These are phyloP conservation scores for Pachypsylla venusta DNA, from an alignment of 1,140 invertebrate species.

Conservation along the genomic window DNA sequence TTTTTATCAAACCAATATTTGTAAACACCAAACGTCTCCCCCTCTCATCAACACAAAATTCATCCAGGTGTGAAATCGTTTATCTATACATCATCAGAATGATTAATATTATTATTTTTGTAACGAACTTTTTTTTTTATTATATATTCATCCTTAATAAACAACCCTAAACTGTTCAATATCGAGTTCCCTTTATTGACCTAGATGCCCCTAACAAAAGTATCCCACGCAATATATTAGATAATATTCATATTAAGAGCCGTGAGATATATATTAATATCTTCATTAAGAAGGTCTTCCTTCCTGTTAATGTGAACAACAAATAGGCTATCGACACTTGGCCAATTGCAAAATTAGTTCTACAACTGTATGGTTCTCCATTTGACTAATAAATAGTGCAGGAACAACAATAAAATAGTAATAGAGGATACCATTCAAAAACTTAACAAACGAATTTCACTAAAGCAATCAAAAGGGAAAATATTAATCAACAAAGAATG, in stretches of 20 bases:
- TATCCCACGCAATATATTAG: slow-evolving; percentile 7
- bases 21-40: no score
- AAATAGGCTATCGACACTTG: no score
- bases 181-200: background rate
- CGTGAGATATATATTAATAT: background rate
- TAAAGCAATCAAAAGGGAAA: no score
- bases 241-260: background rate
- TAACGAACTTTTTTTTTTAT: slow-evolving; percentile 6
- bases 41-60: slow-evolving; percentile 1
- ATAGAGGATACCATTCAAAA: no score
- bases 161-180: background rate
- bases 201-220: background rate
- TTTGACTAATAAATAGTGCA: no score
- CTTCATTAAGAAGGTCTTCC: background rate
- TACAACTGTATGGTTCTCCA: no score
- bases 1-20: no score
- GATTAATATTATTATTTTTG: slow-evolving; percentile 10
- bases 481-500: no score
- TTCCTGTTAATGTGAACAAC: no score
- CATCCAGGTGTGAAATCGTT: slow-evolving; percentile 9
- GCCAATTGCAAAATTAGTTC: no score
- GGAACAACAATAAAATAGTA: no score
- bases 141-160: background rate
- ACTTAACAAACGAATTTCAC: no score
- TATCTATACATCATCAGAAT: slow-evolving; percentile 7